phyloP scores from a whole-genome alignment of 2,888 invertebrate genomes.

The Melanotus villosus region DNA sequence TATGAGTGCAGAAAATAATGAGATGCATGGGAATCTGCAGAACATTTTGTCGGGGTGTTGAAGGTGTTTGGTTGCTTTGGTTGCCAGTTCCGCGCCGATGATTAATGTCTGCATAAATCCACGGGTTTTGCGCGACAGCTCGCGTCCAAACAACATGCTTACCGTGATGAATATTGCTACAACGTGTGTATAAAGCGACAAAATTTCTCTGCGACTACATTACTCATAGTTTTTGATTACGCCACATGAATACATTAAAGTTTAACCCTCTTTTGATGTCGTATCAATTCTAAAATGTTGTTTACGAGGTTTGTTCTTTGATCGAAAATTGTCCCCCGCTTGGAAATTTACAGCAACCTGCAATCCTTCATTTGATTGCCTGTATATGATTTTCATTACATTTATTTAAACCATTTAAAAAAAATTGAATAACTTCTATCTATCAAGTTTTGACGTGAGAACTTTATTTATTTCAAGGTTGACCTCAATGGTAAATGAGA shows the following conservation, averaged over 20 bases:
- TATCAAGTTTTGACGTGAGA: no score
- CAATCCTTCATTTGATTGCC: background rate
- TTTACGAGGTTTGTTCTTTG: no score
- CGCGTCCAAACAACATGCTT: constrained; percentile 47
- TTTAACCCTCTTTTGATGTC: background rate
- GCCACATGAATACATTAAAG: constrained; percentile 27
- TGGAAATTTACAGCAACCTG: no score
- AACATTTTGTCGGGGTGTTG: constrained; percentile 12
- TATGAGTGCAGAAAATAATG: constrained; percentile 32
- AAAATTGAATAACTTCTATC: no score
- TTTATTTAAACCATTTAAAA: no score
- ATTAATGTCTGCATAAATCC: constrained; percentile 48
- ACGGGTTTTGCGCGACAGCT: constrained; percentile 40
- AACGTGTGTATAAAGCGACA: constrained; percentile 45
- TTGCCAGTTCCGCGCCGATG: constrained; percentile 38
- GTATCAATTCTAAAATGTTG: background rate
- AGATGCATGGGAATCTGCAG: constrained; percentile 34
- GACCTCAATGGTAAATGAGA: no score
- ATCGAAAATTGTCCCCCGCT: no score
- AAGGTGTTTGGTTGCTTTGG: constrained; percentile 30
- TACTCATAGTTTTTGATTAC: constrained; percentile 41
- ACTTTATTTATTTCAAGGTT: no score
- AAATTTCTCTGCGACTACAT: constrained; percentile 38
- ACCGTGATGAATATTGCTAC: constrained; percentile 42
- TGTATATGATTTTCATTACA: background rate